Percentiles rank a stretch among this genome's conserved stretches.
phyloP scores from a whole-genome alignment of 2,113 vertebrate genomes.

The Bubo scandiacus region DNA sequence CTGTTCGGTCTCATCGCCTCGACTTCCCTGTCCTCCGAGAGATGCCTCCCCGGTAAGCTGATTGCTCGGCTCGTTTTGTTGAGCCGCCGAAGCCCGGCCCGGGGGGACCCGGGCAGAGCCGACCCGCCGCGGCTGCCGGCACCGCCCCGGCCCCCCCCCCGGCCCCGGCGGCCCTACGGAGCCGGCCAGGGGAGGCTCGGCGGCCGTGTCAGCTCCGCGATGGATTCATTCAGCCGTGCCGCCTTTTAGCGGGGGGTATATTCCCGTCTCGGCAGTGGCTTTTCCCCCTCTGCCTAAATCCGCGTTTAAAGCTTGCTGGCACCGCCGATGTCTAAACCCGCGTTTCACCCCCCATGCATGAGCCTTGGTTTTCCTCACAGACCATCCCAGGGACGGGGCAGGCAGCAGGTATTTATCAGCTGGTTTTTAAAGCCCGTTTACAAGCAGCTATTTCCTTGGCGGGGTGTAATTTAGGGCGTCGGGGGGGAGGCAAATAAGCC shows the following conservation, averaged over 20 bases:
- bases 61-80: constrained; percentile 38
- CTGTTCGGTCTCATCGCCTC: constrained; percentile 48
- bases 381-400: no score
- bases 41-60: constrained; percentile 49
- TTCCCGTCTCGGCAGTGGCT: not conserved
- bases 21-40: constrained; percentile 34
- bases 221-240: not conserved
- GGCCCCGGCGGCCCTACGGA: not conserved
- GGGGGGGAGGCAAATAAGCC: not conserved
- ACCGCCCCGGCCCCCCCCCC: not conserved
- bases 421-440: not conserved
- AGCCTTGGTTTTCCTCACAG: not conserved
- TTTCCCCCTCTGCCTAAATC: not conserved
- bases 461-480: not conserved
- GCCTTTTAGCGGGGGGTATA: not conserved
- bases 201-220: not conserved
- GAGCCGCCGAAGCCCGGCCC: not conserved
- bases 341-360: accelerated
- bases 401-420: not conserved
- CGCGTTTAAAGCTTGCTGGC: not conserved
- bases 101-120: not conserved
- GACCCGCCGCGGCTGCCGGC: not conserved
- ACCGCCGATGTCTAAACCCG: not conserved
- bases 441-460: not conserved
- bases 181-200: not conserved